A percentile compares a stretch with the other conserved stretches of the same genome.
Evolutionary conservation across 2,797 vertebrate genomes (phyloP).

Genomic region (Lagodon rhomboides): DNA sequence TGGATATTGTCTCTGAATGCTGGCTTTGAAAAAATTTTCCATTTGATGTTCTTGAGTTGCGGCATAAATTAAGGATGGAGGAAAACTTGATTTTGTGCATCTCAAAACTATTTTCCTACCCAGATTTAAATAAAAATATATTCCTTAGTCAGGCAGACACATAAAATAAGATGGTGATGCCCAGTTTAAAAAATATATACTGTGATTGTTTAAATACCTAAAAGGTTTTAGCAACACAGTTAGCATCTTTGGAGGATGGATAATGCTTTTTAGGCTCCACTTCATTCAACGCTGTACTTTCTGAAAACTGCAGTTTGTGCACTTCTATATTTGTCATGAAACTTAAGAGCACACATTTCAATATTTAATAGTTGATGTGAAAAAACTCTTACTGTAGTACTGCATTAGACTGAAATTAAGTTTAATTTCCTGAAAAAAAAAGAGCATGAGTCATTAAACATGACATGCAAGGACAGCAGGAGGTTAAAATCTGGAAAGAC

Average conservation of each 20-base stretch:
- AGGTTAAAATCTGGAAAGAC: constrained; percentile 52
- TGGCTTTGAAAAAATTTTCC: not conserved
- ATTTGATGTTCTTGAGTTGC: constrained; percentile 2
- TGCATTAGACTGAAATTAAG: constrained; percentile 14
- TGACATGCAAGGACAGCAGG: constrained; percentile 21
- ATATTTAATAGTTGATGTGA: constrained; percentile 20
- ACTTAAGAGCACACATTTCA: not conserved
- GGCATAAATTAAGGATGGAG: not conserved
- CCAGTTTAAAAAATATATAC: constrained; percentile 12
- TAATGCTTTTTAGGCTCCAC: not conserved
- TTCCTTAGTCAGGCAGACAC: too few relatives aligned
- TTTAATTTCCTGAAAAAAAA: constrained; percentile 35
- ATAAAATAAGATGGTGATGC: not conserved
- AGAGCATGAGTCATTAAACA: constrained; percentile 36
- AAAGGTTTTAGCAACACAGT: not conserved
- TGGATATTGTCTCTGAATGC: not conserved
- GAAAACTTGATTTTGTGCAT: not conserved
- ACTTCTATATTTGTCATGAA: not conserved
- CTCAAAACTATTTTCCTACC: not conserved
- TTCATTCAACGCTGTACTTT: not conserved
- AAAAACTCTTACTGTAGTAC: constrained; percentile 2
- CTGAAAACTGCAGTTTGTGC: not conserved
- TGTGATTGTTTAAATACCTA: not conserved
- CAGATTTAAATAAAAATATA: too few relatives aligned
- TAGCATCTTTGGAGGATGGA: constrained; percentile 7